Conservation (phyloP, 2,888 invertebrate genomes). For the Adelphocoris suturalis region DNA sequence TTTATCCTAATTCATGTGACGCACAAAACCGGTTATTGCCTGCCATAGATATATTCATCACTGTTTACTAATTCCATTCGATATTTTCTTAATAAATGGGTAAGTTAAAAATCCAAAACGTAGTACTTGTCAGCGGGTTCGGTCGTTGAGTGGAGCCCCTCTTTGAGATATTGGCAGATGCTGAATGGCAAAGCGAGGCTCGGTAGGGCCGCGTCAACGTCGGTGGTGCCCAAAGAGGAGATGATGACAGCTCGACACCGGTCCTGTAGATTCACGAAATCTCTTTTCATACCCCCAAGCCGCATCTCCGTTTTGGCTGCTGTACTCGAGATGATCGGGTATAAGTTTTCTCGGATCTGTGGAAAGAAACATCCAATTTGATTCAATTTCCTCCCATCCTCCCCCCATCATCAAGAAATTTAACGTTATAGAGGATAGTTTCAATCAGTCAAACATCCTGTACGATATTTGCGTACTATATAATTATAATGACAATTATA, state of each 20-base stretch:
- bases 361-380: neutral
- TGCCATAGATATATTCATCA: too few species aligned
- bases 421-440: too few species aligned
- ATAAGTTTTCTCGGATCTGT: slow-evolving; percentile 82
- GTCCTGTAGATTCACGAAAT: slow-evolving; percentile 85
- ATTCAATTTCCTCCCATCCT: too few species aligned
- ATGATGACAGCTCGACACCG: slow-evolving; percentile 84
- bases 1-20: too few species aligned
- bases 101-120: slow-evolving; percentile 74
- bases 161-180: slow-evolving; percentile 82
- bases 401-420: too few species aligned
- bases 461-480: too few species aligned
- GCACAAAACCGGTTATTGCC: too few species aligned
- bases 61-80: too few species aligned
- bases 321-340: slow-evolving; percentile 86
- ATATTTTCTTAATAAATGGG: neutral
- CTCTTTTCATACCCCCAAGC: slow-evolving; percentile 82
- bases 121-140: slow-evolving; percentile 75
- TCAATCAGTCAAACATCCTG: too few species aligned
- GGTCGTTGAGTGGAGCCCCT: slow-evolving; percentile 78
- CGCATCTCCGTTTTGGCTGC: slow-evolving; percentile 88
- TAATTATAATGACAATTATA: too few species aligned
- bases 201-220: slow-evolving; percentile 80
- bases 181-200: slow-evolving; percentile 80
- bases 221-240: slow-evolving; percentile 80